Evolutionary conservation across 2,888 invertebrate genomes (phyloP).

Genomic region (Ceriagrion tenellum): DNA sequence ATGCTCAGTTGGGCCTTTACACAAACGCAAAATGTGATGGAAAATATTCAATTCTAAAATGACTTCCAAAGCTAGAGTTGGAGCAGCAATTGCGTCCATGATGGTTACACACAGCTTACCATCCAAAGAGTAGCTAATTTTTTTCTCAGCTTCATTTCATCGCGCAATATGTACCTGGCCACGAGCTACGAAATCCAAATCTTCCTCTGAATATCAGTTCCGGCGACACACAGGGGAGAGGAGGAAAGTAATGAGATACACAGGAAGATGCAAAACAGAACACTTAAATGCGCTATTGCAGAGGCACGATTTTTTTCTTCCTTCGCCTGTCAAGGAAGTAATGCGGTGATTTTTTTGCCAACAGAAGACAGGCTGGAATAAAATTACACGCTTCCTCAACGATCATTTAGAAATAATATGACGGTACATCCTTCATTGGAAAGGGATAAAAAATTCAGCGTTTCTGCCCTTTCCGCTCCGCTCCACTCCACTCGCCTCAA

Average conservation of each 20-base stretch:
- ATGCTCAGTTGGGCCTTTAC: no score
- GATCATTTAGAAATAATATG: not conserved
- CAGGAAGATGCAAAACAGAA: not conserved
- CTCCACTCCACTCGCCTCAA: no score
- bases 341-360: not conserved
- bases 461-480: no score
- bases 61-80: no score
- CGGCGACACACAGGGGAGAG: not conserved
- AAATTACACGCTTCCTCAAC: not conserved
- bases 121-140: not conserved
- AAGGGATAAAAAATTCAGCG: not conserved
- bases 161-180: not conserved
- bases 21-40: no score
- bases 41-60: no score
- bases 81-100: no score
- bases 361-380: not conserved
- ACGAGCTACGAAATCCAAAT: not conserved
- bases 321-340: not conserved
- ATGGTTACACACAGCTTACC: not conserved
- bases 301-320: not conserved
- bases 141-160: not conserved
- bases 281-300: not conserved
- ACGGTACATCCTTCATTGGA: not conserved
- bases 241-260: not conserved
- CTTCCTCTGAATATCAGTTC: not conserved